Evolutionary conservation across 2,113 vertebrate species (phyloP).

Genomic region (Microtus oregoni): DNA sequence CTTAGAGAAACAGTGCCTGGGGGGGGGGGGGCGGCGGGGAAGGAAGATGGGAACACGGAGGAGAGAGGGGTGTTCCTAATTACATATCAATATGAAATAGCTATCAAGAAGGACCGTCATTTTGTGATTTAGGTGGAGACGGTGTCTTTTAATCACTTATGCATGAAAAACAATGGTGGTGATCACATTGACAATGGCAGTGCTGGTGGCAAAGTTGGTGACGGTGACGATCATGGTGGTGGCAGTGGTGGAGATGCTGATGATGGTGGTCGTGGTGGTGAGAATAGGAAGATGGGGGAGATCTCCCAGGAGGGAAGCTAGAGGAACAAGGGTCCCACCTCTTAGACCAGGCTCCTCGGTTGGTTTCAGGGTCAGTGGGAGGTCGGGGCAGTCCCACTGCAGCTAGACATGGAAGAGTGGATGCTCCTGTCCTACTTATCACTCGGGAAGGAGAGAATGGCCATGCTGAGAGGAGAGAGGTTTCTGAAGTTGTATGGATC

Average conservation of each 20-base stretch:
- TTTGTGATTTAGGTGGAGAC: neutral
- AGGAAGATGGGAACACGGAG: neutral
- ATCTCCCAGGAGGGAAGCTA: neutral
- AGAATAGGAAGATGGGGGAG: neutral
- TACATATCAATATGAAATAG: neutral
- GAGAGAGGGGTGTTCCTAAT: neutral
- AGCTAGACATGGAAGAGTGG: neutral
- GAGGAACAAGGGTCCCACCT: neutral
- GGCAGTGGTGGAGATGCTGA: no score
- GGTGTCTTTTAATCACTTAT: neutral
- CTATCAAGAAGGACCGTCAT: no score
- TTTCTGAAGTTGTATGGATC: neutral
- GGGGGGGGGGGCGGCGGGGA: neutral
- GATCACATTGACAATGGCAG: neutral
- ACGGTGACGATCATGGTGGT: rapidly evolving
- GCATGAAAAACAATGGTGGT: neutral
- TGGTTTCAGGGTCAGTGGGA: neutral
- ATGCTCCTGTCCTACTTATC: neutral
- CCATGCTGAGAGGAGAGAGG: neutral
- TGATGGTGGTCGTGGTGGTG: rapidly evolving
- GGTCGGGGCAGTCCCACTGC: neutral
- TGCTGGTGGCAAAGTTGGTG: neutral
- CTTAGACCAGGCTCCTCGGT: neutral
- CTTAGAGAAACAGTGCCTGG: neutral
- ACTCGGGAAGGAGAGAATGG: neutral